A percentile compares a stretch with the other conserved stretches of the same genome.
Conservation (phyloP, 1,140 invertebrate species). For the Nasonia giraulti region DNA sequence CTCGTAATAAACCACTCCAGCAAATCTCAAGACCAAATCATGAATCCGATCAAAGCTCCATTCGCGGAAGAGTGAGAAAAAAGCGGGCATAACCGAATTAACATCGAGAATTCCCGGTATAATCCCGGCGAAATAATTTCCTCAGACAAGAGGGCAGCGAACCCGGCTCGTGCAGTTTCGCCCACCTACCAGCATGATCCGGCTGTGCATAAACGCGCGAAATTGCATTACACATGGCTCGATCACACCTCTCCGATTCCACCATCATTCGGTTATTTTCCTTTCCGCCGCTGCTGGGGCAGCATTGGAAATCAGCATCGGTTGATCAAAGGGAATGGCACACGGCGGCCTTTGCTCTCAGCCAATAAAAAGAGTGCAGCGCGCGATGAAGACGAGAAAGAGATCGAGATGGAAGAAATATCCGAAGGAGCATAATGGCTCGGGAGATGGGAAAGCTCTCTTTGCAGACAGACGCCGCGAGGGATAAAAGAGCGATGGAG, state of each 20-base stretch:
- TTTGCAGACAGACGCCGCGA: background rate
- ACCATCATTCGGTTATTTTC: background rate
- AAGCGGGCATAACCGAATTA: background rate
- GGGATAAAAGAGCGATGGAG: too few relatives aligned
- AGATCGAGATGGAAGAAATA: background rate
- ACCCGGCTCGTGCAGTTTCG: background rate
- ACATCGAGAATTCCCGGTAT: too few relatives aligned
- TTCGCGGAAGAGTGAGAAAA: background rate
- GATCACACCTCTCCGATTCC: conserved; percentile 4
- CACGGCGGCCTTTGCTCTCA: background rate
- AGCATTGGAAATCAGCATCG: conserved; percentile 17
- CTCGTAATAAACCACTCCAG: too few relatives aligned
- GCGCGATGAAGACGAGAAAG: background rate
- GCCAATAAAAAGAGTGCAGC: background rate
- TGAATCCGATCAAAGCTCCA: too few relatives aligned
- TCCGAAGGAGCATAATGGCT: background rate
- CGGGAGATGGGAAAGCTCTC: background rate
- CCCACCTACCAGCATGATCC: background rate
- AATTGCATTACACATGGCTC: conserved; percentile 22
- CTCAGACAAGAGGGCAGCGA: background rate
- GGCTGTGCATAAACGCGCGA: background rate
- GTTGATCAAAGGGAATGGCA: conserved; percentile 36
- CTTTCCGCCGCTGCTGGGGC: background rate
- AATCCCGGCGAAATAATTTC: conserved; percentile 8
- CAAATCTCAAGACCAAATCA: too few relatives aligned